These are phyloP conservation scores for Platalea minor DNA, from an alignment of 2,797 vertebrate species.

Conservation along the genomic window DNA sequence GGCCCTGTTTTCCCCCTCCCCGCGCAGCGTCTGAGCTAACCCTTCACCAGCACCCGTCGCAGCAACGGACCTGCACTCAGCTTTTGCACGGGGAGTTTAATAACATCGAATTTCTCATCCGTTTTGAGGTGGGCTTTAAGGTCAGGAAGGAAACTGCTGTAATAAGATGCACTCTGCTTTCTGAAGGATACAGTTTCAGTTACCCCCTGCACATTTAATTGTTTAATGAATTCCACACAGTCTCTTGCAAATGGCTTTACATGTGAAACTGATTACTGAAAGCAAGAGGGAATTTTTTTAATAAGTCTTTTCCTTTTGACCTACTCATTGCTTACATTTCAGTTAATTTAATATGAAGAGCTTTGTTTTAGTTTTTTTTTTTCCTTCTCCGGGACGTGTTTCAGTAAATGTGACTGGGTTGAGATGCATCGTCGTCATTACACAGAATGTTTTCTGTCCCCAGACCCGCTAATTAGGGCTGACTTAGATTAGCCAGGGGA, in stretches of 20 bases:
- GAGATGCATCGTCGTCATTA: not conserved
- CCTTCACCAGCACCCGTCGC: not conserved
- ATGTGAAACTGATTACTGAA: slow-evolving; percentile 22
- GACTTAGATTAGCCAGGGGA: slow-evolving; percentile 43
- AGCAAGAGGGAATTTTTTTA: slow-evolving; percentile 7
- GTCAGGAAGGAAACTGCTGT: slow-evolving; percentile 8
- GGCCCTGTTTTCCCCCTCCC: fast-evolving
- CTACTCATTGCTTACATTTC: not conserved
- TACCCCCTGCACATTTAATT: slow-evolving; percentile 35
- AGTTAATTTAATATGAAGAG: slow-evolving; percentile 30
- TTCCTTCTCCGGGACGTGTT: not conserved
- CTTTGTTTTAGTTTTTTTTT: not conserved
- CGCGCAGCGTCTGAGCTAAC: fast-evolving
- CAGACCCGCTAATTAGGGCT: slow-evolving; percentile 1
- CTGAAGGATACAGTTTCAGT: slow-evolving; percentile 23
- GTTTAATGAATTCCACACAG: slow-evolving; percentile 26
- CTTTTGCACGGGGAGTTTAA: not conserved
- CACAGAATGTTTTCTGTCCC: not conserved
- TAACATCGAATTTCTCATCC: not conserved
- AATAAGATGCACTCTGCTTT: not conserved
- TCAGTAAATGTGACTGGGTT: not conserved
- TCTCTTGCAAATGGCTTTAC: not conserved
- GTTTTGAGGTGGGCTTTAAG: not conserved
- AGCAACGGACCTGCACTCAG: fast-evolving
- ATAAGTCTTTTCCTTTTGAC: slow-evolving; percentile 41